phyloP scores from a whole-genome alignment of 1,140 invertebrate genomes.

The Parapsyche elsis region DNA sequence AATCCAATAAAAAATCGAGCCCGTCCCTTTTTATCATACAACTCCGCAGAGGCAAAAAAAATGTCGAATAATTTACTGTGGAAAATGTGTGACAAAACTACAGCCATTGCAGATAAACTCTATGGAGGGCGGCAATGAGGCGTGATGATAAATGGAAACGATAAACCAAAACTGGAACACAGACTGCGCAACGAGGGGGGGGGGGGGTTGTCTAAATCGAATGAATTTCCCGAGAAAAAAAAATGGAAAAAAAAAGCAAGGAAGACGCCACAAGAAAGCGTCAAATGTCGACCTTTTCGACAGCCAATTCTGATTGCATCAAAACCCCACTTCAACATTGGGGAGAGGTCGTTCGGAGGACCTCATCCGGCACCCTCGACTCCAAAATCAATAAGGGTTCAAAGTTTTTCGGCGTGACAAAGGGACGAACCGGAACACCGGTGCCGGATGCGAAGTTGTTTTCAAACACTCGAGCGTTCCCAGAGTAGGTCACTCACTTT shows the following conservation, averaged over 20 bases:
- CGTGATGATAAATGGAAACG: constrained; percentile 28
- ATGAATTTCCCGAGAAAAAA: constrained; percentile 3
- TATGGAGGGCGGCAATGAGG: constrained; percentile 5
- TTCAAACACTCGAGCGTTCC: constrained; percentile 26
- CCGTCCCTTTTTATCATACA: no score
- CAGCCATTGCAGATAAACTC: not conserved
- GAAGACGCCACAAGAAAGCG: not conserved
- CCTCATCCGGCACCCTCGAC: not conserved
- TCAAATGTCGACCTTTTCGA: constrained; percentile 23
- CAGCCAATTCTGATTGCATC: constrained; percentile 26
- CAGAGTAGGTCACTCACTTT: not conserved
- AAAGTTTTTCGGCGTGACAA: constrained; percentile 33
- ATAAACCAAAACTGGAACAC: constrained; percentile 10
- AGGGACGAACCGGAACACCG: constrained; percentile 35
- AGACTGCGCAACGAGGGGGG: not conserved
- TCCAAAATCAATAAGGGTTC: constrained; percentile 34
- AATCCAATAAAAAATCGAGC: not conserved
- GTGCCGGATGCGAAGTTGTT: constrained; percentile 28
- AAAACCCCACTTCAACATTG: not conserved
- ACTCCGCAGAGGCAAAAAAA: not conserved
- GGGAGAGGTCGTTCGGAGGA: not conserved
- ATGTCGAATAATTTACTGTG: not conserved
- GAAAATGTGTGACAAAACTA: not conserved
- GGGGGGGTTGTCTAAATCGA: not conserved
- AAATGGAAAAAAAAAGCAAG: not conserved